Evolutionary conservation across 1,140 invertebrate genomes (phyloP), one percentile per base, ranked within the genome.

Genomic region (Macrobrachium nipponense): DNA sequence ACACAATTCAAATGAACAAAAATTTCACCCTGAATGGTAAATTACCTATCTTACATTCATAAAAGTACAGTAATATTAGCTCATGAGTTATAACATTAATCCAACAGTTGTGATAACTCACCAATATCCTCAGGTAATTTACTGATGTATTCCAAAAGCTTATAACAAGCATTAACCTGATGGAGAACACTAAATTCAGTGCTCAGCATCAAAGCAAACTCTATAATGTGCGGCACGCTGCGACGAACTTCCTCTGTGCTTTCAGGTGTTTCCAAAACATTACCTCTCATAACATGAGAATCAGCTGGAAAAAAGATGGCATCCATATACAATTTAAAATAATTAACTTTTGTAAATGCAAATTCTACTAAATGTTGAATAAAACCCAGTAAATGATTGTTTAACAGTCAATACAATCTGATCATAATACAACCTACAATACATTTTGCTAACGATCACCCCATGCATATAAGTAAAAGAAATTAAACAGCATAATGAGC

Each of bases 121-220:
- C 82, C 82, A 61, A 43, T 78, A 27, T 85, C 82, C 23, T 85
- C 66, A 12, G 76, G 82, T 17, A 85, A 23, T 51, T 12, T 61
- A n/a, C 20, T 79, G 17, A 85, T 70, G 90, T 96, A 96, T 6
- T 93, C 89, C 0, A 96, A 90, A 0, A 97, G 89, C 86, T 94
- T 92, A 11, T 94, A 92, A 79, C 94, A 95, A 61, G 94, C 94
- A 18, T 93, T 91, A 43, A 97, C 90, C 6, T 94, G 92, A 15
- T 93, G 91, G 79, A 93, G 89, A 0, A 94, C 93, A 0, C 93
- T 86, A 90, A 96, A 96, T 89, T 95, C 93, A 7, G 93, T 90
- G 8, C 93, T 92, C 23, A 97, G 91, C 59, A 92, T 92, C 43
- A 94, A 91, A n/a, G 94, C 94, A 89, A 96, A 95, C 89, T 96